Base-by-base conservation (phyloP, 2,113 vertebrate genomes). In the Plecotus auritus region DNA sequence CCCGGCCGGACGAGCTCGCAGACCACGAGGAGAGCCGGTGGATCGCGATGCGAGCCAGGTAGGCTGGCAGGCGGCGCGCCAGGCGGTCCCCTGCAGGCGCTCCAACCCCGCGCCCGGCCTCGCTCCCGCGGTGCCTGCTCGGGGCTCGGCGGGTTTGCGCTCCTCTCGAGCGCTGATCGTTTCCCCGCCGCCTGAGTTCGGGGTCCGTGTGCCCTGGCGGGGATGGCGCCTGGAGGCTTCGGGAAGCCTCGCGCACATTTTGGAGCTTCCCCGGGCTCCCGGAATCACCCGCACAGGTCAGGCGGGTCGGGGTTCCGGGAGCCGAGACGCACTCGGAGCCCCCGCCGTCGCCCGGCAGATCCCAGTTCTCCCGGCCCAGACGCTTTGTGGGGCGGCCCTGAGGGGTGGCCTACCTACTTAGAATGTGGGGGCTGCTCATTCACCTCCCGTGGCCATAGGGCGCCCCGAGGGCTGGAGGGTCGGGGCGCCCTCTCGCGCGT, bases 31-130 rank as follows among this genome's bases (percentile, higher is more conserved):
- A 59, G 74, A 87, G 77, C 95, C 85, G 47, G 88, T 54, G 84
- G 97, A 87, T 78, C 95, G 96, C 94, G 26, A 93, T 95, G 96
- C 90, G 90, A 94, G 94, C 90, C 97, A 96, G 97, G 97, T 97
- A 97, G 85, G 97, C 83, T 96, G 83, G 96, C 77, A 23, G 84
- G 73, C 82, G 61, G 94, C 45, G 37, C 56, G 20, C 82, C 51
- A 16, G 40, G 20, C 86, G 9, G 28, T 28, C 26, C 81, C 61
- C 83, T 14, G 32, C 16, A 37, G 76, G 74, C 74, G 28, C 87
- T 51, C 26, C 64, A 3, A 30, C 54, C 66, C 66, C 5, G 35
- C 30, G 56, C 42, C 49, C 35, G 28, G 56, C 87, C 93, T 45
- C 49, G 72, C 56, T 26, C 40, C 69, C 47, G 12, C 23, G 18